These are phyloP conservation scores for Crotalus viridis DNA, from an alignment of 2,113 vertebrate species.

Conservation along the genomic window DNA sequence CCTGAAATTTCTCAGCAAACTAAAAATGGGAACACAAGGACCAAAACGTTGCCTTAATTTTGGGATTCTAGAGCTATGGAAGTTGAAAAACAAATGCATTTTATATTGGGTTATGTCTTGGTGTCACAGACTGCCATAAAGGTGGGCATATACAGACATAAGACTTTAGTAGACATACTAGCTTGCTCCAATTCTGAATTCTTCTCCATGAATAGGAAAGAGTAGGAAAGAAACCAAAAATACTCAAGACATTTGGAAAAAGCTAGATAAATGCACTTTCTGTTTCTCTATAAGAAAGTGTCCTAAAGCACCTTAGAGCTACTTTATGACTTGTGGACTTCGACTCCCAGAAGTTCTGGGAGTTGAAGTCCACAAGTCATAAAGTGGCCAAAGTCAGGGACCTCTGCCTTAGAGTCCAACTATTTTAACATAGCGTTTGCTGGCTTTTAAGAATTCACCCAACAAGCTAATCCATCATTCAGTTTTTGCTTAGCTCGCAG, in stretches of 20 bases:
- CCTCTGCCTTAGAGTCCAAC: background rate
- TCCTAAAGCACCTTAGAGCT: background rate
- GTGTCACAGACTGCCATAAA: background rate
- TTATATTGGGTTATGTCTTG: background rate
- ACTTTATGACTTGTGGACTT: too few species aligned
- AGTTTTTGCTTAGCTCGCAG: background rate
- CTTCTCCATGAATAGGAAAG: background rate
- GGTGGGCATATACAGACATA: background rate
- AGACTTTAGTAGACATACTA: background rate
- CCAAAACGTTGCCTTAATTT: conserved; percentile 1
- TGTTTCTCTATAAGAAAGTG: background rate
- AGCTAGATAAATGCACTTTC: background rate
- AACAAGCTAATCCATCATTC: background rate
- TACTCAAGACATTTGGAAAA: background rate
- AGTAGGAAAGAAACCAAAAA: background rate
- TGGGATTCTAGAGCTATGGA: background rate
- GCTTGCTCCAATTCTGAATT: background rate
- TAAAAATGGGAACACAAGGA: conserved; percentile 56
- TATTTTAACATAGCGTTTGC: background rate
- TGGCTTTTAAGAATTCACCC: background rate
- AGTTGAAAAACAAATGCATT: background rate
- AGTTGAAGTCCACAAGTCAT: too few species aligned
- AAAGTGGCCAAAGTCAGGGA: too few species aligned
- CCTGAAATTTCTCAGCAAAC: conserved; percentile 98
- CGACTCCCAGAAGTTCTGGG: too few species aligned